Evolutionary conservation across 2,888 invertebrate genomes (phyloP).

Genomic region (Sesamia inferens): DNA sequence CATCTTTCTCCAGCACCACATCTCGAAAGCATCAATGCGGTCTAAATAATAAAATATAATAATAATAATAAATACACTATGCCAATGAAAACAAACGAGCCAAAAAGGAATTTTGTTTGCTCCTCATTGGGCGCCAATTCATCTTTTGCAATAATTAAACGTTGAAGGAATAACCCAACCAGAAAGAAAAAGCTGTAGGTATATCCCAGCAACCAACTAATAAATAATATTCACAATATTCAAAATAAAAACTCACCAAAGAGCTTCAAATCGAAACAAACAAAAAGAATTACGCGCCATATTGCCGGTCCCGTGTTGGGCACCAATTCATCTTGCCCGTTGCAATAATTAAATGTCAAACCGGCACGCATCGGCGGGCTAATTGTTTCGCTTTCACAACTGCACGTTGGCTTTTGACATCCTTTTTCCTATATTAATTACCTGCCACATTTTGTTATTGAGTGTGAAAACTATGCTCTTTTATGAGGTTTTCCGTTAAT

Average conservation of each 20-base stretch:
- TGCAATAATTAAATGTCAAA: constrained; percentile 72
- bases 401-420: constrained; percentile 57
- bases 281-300: constrained; percentile 24
- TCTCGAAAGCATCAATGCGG: too few relatives aligned
- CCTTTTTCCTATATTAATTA: constrained; percentile 62
- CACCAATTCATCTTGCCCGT: constrained; percentile 66
- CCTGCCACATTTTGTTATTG: constrained; percentile 54
- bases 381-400: constrained; percentile 68
- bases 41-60: too few relatives aligned
- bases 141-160: constrained; percentile 69
- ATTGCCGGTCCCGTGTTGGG: constrained; percentile 49
- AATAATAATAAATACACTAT: too few relatives aligned
- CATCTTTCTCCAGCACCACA: too few relatives aligned
- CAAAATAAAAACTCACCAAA: constrained; percentile 5
- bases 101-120: constrained; percentile 19
- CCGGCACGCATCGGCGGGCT: constrained; percentile 64
- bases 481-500: constrained; percentile 46
- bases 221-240: not conserved
- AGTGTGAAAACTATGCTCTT: constrained; percentile 55
- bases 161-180: constrained; percentile 51
- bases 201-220: too few relatives aligned
- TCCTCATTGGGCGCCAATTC: constrained; percentile 61
- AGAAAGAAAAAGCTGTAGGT: not conserved
- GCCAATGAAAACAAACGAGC: constrained; percentile 24
- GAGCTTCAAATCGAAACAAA: constrained; percentile 30